Evolutionary conservation across 2,113 vertebrate species (phyloP).

Genomic region (Hippocampus guttulatus): DNA sequence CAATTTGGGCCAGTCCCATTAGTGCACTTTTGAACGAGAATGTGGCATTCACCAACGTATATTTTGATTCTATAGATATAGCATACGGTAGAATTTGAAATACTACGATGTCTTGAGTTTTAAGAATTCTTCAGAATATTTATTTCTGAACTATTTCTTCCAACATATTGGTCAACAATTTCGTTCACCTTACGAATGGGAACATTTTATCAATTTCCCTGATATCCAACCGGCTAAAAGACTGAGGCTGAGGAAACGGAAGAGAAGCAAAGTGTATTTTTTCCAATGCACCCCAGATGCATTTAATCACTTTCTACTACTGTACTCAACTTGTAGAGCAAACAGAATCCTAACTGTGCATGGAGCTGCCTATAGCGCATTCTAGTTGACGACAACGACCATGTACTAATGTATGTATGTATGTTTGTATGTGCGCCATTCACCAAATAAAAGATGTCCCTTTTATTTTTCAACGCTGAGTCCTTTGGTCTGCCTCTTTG

Average conservation of each 20-base stretch:
- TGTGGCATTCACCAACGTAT: not conserved
- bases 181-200: not conserved
- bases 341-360: conserved; percentile 45
- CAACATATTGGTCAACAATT: not conserved
- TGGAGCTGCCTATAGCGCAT: conserved; percentile 52
- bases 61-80: not conserved
- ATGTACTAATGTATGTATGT: not conserved
- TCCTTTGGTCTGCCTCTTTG: conserved; percentile 69
- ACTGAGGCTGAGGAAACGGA: not conserved
- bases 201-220: not conserved
- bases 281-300: conserved; percentile 33
- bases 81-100: not conserved
- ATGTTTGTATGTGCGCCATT: conserved; percentile 25
- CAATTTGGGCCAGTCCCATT: not conserved
- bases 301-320: conserved; percentile 62
- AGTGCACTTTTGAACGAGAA: not conserved
- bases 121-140: not conserved
- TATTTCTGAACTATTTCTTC: not conserved
- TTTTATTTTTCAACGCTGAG: conserved; percentile 74
- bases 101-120: not conserved
- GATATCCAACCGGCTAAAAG: not conserved
- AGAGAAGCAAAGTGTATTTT: not conserved
- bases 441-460: conserved; percentile 65
- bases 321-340: conserved; percentile 50
- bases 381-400: conserved; percentile 44